Evolutionary conservation across 2,113 vertebrate genomes (phyloP).

Genomic region (Paradisaea rubra): DNA sequence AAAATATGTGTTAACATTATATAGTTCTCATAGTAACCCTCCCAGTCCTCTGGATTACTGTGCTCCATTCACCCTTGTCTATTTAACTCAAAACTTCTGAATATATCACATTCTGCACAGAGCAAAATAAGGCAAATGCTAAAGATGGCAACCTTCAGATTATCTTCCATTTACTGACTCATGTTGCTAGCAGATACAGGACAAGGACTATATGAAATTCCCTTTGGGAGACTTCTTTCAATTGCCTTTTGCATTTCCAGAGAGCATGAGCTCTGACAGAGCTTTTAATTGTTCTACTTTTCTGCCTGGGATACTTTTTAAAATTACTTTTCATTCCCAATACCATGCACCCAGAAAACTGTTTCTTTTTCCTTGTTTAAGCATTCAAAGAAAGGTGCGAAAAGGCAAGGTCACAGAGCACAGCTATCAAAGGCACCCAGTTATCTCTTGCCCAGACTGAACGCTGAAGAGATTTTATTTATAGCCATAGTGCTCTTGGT

Average conservation of each 20-base stretch:
- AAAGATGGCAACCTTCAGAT: not conserved
- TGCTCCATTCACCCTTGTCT: not conserved
- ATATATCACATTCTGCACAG: not conserved
- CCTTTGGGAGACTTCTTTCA: not conserved
- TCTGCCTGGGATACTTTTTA: not conserved
- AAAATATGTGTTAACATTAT: not conserved
- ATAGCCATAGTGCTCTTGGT: not conserved
- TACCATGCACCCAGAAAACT: not conserved
- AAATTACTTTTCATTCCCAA: not conserved
- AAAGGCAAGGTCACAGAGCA: not conserved
- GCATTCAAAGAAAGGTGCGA: not conserved
- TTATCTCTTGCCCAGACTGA: not conserved
- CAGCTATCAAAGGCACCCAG: not conserved
- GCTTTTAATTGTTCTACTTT: not conserved
- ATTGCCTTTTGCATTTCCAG: not conserved
- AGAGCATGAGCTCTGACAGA: not conserved
- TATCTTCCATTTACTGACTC: not conserved
- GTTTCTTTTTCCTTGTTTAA: not conserved
- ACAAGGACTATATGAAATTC: not conserved
- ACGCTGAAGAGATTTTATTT: not conserved
- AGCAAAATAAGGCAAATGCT: not conserved
- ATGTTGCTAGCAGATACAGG: not conserved
- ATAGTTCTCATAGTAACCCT: not conserved
- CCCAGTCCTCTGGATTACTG: not conserved
- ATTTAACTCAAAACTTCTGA: not conserved